Base-by-base conservation (phyloP, 2,888 invertebrate genomes). In the Scaptomyza parva region DNA sequence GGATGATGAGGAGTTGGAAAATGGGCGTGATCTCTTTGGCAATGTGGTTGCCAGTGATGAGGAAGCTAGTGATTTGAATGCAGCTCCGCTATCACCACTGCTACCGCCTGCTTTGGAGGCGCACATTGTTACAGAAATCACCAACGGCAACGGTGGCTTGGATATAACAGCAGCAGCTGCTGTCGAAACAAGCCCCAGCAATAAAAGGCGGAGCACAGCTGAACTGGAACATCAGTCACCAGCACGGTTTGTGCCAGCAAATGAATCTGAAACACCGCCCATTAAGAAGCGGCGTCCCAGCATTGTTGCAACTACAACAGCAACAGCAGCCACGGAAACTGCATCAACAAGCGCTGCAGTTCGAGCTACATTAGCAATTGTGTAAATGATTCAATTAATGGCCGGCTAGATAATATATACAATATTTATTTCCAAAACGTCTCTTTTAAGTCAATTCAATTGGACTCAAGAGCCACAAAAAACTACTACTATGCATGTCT, bases 31-130 rank as follows among this genome's bases (percentile, higher is more conserved):
- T 45, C 53, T 84, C 11, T 78, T 84, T 48, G 65, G 69, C 20
- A 79, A 73, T 33, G 74, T 78, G 33, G 78, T 59, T 5, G 75
- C 67, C 39, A 91, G 90, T 30, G 78, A 82, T 60, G 78, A 79
- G 22, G 81, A 81, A 6, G 79, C 71, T 11, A 73, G 73, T 39
- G 83, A 89, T 58, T 61, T 78, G 6, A 86, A 85, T 73, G 76
- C 78, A 2, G 79, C 75, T 0, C 88, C 89, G 2, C 57, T 89
- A 26, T 89, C 89, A 3, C 89, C 90, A 1, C 54, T 90, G 28
- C 59, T 90, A 26, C 86, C 90, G 5, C 88, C 90, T 0, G 81
- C 89, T 0, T 60, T 90, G n/a, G 90, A 89, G 69, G 88, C 88
- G 5, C 89, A 89, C 59, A 88, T 90, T 58, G 89, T 89, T 43